Evolutionary conservation across 2,888 invertebrate species (phyloP), one percentile per base, ranked within the genome.

Genomic region (Anthrax anthrax): DNA sequence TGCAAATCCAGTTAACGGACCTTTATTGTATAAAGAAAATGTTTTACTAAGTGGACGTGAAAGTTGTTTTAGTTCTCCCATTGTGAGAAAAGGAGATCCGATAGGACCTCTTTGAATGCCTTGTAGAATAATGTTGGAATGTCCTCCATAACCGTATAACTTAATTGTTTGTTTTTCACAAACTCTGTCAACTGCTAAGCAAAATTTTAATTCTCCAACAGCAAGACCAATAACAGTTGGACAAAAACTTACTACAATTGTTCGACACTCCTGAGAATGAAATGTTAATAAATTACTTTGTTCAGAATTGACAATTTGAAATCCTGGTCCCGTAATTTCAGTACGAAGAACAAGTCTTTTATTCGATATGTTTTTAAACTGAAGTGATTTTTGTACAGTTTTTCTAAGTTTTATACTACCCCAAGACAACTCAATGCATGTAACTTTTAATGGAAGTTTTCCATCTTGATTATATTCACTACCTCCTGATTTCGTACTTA

Each of bases 111-210:
- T 72, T 1, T 70, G 65, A 14, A 75, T 62, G 48, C 72, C 70
- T 18, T 67, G 65, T 14, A 74, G 64, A 43, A 72, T 69, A 1
- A 77, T 59, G 52, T 65, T 70, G 1, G 71, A 69, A 52, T 69
- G 69, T 1, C 79, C 79, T 2, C 79, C 79, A 53, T 76, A 78
- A 2, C 75, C 79, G 55, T 68, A 76, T 9, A 80, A 60, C 38
- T 29, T 17, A 39, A 50, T 46, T n/a, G n/a, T 23, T 36, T 14
- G 36, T 9, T 37, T 36, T 1, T 38, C 38, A 16, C 17, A 27
- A 4, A 3, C 42, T 39, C n/a, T 32, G 5, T 57, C 55, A 6
- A 47, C 56, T 58, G 57, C 72, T 55, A 77, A 70, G 46, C 62
- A 67, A 55, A 79, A 77, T n/a, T 64, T 58, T 14, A 79, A 60